Conservation (phyloP, 2,113 vertebrate genomes). For the Chrysemys picta region DNA sequence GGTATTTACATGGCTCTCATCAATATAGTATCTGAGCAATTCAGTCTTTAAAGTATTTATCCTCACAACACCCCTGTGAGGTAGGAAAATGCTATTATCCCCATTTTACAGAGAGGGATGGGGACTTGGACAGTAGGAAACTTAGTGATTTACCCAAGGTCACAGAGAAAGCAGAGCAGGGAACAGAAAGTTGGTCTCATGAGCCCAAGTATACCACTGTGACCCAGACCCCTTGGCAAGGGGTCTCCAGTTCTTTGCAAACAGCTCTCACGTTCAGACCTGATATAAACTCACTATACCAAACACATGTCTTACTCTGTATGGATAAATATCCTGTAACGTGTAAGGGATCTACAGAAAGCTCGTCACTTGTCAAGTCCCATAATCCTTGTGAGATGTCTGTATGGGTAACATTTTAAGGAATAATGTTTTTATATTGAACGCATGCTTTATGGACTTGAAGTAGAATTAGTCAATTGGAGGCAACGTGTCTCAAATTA, state of each 20-base stretch:
- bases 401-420: not conserved
- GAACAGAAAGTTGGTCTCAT: not conserved
- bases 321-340: not conserved
- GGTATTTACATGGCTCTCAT: not conserved
- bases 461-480: not conserved
- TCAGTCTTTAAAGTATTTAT: not conserved
- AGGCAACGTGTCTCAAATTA: not conserved
- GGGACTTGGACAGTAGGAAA: not conserved
- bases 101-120: not conserved
- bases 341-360: not conserved
- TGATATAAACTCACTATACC: not conserved
- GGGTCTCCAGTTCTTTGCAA: not conserved
- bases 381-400: not conserved
- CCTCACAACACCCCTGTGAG: not conserved
- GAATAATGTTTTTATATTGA: not conserved
- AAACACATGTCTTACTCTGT: not conserved
- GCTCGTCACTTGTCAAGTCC: not conserved
- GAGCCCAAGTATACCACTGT: not conserved
- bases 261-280: not conserved
- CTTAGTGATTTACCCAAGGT: not conserved
- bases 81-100: not conserved
- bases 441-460: not conserved
- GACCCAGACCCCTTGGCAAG: not conserved
- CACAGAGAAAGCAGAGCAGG: not conserved
- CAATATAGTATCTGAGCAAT: not conserved